Percentiles rank a stretch among this genome's conserved stretches.
phyloP scores from a whole-genome alignment of 2,888 invertebrate species.

The Pantelozetes paolii region DNA sequence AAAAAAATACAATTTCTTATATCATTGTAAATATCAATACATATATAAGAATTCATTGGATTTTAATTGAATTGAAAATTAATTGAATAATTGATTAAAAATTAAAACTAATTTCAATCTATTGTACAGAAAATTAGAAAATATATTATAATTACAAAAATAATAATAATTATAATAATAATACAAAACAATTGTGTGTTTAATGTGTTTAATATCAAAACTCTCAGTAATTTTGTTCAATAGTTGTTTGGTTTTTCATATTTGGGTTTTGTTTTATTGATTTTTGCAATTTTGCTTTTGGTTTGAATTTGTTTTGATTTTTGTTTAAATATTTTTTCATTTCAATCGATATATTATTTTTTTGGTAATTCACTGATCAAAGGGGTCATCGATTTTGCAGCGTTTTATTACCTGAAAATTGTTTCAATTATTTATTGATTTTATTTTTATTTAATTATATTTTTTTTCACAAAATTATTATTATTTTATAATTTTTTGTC shows the following conservation, averaged over 20 bases:
- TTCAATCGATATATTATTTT: too few species aligned
- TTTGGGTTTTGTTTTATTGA: background rate
- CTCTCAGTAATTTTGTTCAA: background rate
- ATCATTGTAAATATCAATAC: too few species aligned
- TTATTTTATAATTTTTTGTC: too few species aligned
- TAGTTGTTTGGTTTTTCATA: background rate
- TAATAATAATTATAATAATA: slow-evolving; percentile 12
- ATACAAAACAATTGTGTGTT: background rate
- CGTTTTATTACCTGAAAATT: too few species aligned
- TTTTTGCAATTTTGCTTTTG: too few species aligned
- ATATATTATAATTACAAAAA: background rate
- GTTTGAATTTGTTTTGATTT: too few species aligned
- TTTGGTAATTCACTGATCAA: too few species aligned
- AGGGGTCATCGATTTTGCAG: too few species aligned
- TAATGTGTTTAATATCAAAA: background rate
- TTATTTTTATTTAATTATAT: too few species aligned
- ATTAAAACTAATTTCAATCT: too few species aligned
- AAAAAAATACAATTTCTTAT: background rate
- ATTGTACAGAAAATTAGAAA: slow-evolving; percentile 24
- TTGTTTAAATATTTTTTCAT: too few species aligned
- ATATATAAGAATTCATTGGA: slow-evolving; percentile 18
- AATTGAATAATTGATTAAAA: background rate
- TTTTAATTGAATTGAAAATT: background rate
- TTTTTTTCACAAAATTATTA: background rate
- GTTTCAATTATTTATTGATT: too few species aligned